Percentiles rank a stretch among this genome's conserved stretches.
Evolutionary conservation across 1,140 invertebrate genomes (phyloP).

Genomic region (Caerostris extrusa): DNA sequence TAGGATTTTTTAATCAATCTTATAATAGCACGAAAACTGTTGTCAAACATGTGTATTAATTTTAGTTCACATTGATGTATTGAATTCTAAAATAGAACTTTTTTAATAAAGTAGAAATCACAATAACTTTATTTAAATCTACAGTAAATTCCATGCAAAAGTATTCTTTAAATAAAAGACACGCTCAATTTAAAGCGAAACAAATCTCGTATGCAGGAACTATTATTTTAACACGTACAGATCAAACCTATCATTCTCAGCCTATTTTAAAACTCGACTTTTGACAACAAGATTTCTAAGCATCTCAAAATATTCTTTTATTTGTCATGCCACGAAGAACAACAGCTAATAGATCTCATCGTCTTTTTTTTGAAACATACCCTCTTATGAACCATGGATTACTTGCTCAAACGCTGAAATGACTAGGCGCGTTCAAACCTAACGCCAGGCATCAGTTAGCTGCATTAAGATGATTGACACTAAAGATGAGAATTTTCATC

Average conservation of each 20-base stretch:
- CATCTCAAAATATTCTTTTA: neutral
- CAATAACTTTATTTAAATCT: too few species aligned
- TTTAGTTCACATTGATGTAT: too few species aligned
- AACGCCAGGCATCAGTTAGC: neutral
- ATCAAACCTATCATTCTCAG: neutral
- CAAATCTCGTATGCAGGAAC: too few species aligned
- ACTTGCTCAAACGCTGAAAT: neutral
- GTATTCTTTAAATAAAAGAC: too few species aligned
- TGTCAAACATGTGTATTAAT: too few species aligned
- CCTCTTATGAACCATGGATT: neutral
- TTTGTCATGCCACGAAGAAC: neutral
- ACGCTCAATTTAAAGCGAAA: too few species aligned
- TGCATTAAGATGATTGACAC: slow-evolving; percentile 3
- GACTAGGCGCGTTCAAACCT: neutral
- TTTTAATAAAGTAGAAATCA: too few species aligned
- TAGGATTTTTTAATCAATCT: too few species aligned
- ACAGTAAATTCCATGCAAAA: too few species aligned
- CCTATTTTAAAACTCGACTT: neutral
- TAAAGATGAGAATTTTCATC: slow-evolving; percentile 13
- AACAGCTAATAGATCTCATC: neutral
- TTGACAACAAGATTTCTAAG: neutral
- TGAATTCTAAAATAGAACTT: too few species aligned
- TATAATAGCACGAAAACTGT: too few species aligned
- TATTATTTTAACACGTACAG: too few species aligned
- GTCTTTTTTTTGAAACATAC: neutral